Conservation (phyloP, 2,113 vertebrate genomes). For the Zosterops borbonicus region DNA sequence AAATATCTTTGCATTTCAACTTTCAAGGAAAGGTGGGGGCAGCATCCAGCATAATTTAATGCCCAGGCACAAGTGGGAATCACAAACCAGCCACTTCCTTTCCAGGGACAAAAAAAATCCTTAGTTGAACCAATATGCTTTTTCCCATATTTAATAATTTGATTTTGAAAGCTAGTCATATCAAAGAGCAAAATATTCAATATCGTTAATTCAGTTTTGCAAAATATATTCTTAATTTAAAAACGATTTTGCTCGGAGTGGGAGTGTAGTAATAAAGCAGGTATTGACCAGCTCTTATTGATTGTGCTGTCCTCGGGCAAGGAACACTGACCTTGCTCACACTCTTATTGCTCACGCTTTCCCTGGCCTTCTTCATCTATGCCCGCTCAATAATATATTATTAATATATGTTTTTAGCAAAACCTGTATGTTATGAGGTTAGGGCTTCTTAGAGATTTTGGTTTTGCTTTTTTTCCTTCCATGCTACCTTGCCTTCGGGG, state of each 20-base stretch:
- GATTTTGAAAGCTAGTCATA: slow-evolving; percentile 82
- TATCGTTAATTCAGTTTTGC: slow-evolving; percentile 89
- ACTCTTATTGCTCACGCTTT: slow-evolving; percentile 91
- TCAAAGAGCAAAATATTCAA: slow-evolving; percentile 90
- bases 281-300: slow-evolving; percentile 99
- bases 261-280: slow-evolving; percentile 99
- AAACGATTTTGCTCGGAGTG: slow-evolving; percentile 96
- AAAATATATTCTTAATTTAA: slow-evolving; percentile 97
- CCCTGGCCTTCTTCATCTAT: slow-evolving; percentile 87
- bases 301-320: slow-evolving; percentile 96
- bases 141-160: slow-evolving; percentile 83
- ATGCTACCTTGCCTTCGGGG: slow-evolving; percentile 83
- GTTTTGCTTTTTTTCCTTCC: neutral
- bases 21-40: neutral
- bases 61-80: slow-evolving; percentile 35
- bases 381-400: slow-evolving; percentile 99
- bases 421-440: slow-evolving; percentile 91
- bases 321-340: slow-evolving; percentile 92
- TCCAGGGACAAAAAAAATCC: slow-evolving; percentile 27
- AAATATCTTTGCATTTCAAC: slow-evolving; percentile 48
- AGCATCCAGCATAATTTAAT: slow-evolving; percentile 56
- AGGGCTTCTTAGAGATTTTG: slow-evolving; percentile 84
- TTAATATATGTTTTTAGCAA: slow-evolving; percentile 98
- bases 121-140: slow-evolving; percentile 70
- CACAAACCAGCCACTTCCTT: neutral